Conservation (phyloP, 2,888 invertebrate species). For the Drosophila paramelanica region DNA sequence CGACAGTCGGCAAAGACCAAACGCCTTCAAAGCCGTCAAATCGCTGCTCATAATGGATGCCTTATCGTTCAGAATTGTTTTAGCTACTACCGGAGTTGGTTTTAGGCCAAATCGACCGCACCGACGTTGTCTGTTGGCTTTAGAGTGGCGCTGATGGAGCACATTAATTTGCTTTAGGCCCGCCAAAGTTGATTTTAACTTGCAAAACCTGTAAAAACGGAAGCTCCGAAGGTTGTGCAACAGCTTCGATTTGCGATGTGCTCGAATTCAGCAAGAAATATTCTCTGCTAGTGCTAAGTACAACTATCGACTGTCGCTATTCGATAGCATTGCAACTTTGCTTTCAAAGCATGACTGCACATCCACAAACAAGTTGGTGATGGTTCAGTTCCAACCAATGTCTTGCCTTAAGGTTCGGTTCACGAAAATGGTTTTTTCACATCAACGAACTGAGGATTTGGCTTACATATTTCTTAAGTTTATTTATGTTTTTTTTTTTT, state of each 20-base stretch:
- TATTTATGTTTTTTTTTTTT: no score
- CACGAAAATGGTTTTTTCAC: no score
- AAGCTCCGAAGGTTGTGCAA: slow-evolving; percentile 59
- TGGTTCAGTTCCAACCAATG: no score
- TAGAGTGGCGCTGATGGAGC: slow-evolving; percentile 65
- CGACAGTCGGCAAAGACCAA: slow-evolving; percentile 77
- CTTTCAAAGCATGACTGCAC: no score
- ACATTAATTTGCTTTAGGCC: slow-evolving; percentile 72
- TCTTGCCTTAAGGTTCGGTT: no score
- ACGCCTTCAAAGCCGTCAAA: slow-evolving; percentile 82
- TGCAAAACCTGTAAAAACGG: slow-evolving; percentile 75
- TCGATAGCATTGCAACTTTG: no score
- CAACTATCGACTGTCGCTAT: slow-evolving; percentile 22
- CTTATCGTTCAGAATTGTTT: slow-evolving; percentile 82
- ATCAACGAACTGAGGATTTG: no score
- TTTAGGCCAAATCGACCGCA: slow-evolving; percentile 51
- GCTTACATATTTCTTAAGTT: no score
- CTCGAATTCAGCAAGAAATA: neutral
- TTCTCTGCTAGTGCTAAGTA: neutral
- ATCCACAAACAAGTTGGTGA: no score
- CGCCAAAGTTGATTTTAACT: slow-evolving; percentile 62
- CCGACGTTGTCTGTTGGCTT: slow-evolving; percentile 11
- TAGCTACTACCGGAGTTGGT: slow-evolving; percentile 83
- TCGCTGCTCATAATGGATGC: slow-evolving; percentile 83
- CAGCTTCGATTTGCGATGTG: neutral